These are phyloP conservation scores for Amphipyra tragopoginis DNA, from an alignment of 2,888 invertebrate species.

Conservation along the genomic window DNA sequence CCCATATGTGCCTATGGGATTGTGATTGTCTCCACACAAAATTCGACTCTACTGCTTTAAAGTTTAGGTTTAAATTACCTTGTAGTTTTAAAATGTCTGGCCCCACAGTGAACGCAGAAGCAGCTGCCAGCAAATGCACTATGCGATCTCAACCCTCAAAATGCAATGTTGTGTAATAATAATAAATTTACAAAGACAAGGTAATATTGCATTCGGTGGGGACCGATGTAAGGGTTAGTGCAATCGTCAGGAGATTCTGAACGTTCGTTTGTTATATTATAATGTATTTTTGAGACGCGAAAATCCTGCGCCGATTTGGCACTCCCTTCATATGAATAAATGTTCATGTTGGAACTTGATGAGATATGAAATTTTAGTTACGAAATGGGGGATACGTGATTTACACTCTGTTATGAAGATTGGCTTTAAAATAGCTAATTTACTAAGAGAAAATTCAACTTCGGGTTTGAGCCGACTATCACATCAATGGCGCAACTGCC, in stretches of 20 bases:
- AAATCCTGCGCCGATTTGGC: conserved; percentile 32
- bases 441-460: conserved; percentile 25
- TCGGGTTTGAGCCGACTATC: no score
- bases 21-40: conserved; percentile 53
- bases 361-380: conserved; percentile 42
- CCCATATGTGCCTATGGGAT: conserved; percentile 86
- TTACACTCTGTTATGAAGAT: conserved; percentile 38
- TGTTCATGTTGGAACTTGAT: conserved; percentile 27
- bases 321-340: conserved; percentile 31
- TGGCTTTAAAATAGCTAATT: conserved; percentile 32
- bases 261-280: conserved; percentile 60
- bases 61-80: conserved; percentile 52
- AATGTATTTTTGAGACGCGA: conserved; percentile 56
- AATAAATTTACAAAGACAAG: conserved; percentile 87
- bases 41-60: conserved; percentile 49
- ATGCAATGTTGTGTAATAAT: conserved; percentile 86
- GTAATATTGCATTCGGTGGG: conserved; percentile 74
- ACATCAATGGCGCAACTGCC: no score
- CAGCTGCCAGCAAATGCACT: conserved; percentile 85
- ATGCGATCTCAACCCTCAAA: conserved; percentile 79
- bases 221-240: conserved; percentile 76
- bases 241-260: conserved; percentile 78
- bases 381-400: conserved; percentile 28
- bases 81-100: conserved; percentile 53
- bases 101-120: conserved; percentile 67